phyloP scores from a whole-genome alignment of 2,888 invertebrate species.

The Aporophyla nigra region DNA sequence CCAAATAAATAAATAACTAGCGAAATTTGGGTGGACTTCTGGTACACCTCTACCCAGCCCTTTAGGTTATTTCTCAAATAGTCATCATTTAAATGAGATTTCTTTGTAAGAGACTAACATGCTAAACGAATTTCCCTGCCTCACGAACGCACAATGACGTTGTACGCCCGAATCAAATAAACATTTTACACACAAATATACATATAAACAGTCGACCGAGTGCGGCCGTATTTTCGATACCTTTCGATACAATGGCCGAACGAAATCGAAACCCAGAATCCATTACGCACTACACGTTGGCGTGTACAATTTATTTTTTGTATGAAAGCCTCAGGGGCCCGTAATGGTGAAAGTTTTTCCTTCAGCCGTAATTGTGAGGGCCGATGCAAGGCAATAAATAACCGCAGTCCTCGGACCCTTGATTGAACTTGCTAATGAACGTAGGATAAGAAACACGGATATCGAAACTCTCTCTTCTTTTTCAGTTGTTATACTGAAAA shows the following conservation, averaged over 20 bases:
- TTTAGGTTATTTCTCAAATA: not conserved
- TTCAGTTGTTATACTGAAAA: constrained; percentile 77
- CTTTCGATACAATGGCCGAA: constrained; percentile 74
- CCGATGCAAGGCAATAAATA: constrained; percentile 90
- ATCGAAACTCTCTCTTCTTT: constrained; percentile 73
- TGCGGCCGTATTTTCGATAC: constrained; percentile 57
- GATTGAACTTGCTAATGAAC: constrained; percentile 91
- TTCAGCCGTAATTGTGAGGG: constrained; percentile 88
- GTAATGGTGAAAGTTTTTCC: constrained; percentile 90
- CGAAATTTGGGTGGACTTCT: too few species aligned
- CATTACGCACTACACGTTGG: constrained; percentile 85
- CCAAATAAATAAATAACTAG: too few species aligned
- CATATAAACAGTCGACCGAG: constrained; percentile 63
- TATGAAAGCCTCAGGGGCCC: constrained; percentile 86
- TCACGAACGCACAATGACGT: constrained; percentile 27
- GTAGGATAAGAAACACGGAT: constrained; percentile 89
- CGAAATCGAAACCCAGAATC: constrained; percentile 84
- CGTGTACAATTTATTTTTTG: constrained; percentile 87
- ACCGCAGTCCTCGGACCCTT: constrained; percentile 87
- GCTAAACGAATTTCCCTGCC: constrained; percentile 32
- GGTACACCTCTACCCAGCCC: too few species aligned
- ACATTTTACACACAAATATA: constrained; percentile 74
- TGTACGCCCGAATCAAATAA: constrained; percentile 63
- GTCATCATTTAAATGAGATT: constrained; percentile 5
- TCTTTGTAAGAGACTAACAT: constrained; percentile 20